Conservation (phyloP, 2,797 vertebrate genomes). For the Syndactyla subalaris region DNA sequence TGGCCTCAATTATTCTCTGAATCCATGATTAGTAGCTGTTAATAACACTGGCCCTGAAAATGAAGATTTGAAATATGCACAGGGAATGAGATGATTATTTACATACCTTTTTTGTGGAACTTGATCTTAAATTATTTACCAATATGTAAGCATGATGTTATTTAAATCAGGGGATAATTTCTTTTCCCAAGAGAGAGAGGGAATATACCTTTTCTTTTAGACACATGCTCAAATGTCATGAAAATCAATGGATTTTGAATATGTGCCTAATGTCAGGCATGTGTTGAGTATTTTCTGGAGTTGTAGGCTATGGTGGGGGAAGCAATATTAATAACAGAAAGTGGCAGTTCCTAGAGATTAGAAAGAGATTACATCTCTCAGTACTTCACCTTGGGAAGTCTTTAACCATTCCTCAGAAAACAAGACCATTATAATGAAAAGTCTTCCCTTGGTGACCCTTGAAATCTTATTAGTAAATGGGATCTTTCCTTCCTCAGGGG, state of each 20-base stretch:
- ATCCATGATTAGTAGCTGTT: conserved; percentile 32
- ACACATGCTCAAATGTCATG: not conserved
- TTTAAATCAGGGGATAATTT: conserved; percentile 20
- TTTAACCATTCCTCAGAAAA: conserved; percentile 36
- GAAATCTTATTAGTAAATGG: conserved; percentile 61
- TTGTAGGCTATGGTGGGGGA: not conserved
- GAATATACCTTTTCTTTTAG: not conserved
- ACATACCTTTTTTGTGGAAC: not conserved
- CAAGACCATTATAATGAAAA: conserved; percentile 53
- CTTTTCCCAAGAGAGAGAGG: not conserved
- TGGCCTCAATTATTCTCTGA: conserved; percentile 44
- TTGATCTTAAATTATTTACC: conserved; percentile 8
- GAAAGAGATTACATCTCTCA: conserved; percentile 43
- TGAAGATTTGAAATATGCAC: not conserved
- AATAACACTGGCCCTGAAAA: not conserved
- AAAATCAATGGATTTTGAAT: conserved; percentile 31
- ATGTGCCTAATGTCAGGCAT: not conserved
- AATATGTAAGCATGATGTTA: not conserved
- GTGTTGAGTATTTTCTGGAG: not conserved
- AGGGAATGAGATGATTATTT: conserved; percentile 16
- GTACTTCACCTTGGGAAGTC: conserved; percentile 52
- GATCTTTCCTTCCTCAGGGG: conserved; percentile 7
- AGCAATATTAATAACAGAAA: conserved; percentile 44
- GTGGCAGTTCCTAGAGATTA: conserved; percentile 15
- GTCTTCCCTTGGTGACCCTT: conserved; percentile 27